These are phyloP conservation scores for Ichneumon xanthorius DNA, from an alignment of 2,888 invertebrate species.

Conservation along the genomic window DNA sequence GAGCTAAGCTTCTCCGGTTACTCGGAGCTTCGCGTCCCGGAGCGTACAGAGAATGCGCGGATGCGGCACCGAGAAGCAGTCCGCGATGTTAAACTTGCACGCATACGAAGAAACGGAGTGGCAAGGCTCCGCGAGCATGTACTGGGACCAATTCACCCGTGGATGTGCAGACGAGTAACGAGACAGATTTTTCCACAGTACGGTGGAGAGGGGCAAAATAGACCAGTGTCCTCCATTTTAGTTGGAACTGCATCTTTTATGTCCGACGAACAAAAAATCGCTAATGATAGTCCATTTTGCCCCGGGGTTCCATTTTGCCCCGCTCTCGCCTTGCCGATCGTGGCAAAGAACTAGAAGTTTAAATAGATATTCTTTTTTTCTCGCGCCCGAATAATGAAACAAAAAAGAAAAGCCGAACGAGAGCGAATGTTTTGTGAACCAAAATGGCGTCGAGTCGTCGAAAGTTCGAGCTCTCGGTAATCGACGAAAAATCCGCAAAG, in stretches of 20 bases:
- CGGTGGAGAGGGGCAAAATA: neutral
- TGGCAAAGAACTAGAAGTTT: slow-evolving; percentile 11
- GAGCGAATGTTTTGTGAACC: slow-evolving; percentile 43
- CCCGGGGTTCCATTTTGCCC: too few species aligned
- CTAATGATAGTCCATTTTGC: neutral
- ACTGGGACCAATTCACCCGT: neutral
- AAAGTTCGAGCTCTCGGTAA: slow-evolving; percentile 69
- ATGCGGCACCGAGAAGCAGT: slow-evolving; percentile 38
- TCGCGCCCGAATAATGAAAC: neutral
- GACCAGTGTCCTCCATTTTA: neutral
- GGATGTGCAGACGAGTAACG: slow-evolving; percentile 70
- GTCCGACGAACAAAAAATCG: neutral
- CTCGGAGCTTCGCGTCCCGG: slow-evolving; percentile 64
- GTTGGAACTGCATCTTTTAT: neutral
- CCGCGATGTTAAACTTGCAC: slow-evolving; percentile 40
- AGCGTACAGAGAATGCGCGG: slow-evolving; percentile 20
- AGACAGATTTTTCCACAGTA: slow-evolving; percentile 76
- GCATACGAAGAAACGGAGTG: slow-evolving; percentile 32
- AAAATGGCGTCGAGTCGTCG: slow-evolving; percentile 56
- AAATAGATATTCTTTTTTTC: neutral
- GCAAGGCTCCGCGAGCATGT: slow-evolving; percentile 10
- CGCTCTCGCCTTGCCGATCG: neutral
- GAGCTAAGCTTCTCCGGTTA: slow-evolving; percentile 71
- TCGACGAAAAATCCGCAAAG: slow-evolving; percentile 84
- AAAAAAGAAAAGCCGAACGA: slow-evolving; percentile 2